Evolutionary conservation across 2,797 vertebrate genomes (phyloP), one percentile per base, ranked within the genome.

Genomic region (Chiroxiphia lanceolata): DNA sequence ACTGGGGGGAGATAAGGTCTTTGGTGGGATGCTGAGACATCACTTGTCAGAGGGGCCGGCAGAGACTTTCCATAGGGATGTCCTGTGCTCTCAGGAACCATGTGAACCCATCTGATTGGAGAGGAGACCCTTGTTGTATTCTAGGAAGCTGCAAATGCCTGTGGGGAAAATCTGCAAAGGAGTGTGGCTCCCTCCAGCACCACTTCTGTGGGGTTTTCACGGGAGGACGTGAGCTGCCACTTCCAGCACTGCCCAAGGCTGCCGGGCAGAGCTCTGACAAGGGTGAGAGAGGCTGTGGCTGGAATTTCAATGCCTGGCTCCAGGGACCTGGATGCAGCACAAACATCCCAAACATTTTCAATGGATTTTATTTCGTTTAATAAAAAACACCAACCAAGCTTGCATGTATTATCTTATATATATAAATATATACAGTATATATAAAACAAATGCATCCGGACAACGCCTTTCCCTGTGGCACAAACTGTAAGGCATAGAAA

Each of bases 361-460:
- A 87, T 57, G 84, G 85, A 84, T 94, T 97, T 96, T 93, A 95
- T 97, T 95, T 94, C 68, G 93, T 98, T 97, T 96, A 97, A 96
- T 95, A 97, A 97, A 97, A 97, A 97, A 97, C 95, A 97, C 94
- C 97, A 96, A 97, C 97, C 93, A 96, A 98, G 97, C 97, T 97
- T 97, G 95, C 95, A 97, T 96, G 97, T 97, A 97, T 98, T 98
- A 98, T 97, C 97, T 90, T 98, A 98, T 98, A 98, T 97, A 98
- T 97, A 98, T 97, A 98, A 97, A 98, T 98, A 98, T 97, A 97
- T 97, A 98, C 97, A 98, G 97, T 97, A 97, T 97, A 97, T 98
- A 98, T 98, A 97, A 97, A 97, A 96, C 96, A 97, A 97, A 97
- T 96, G 97, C 97, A 97, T 96, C 96, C 86, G 98, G 97, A 98